These are phyloP conservation scores for Saturnia japonica DNA, from an alignment of 2,888 invertebrate genomes.

Conservation along the genomic window DNA sequence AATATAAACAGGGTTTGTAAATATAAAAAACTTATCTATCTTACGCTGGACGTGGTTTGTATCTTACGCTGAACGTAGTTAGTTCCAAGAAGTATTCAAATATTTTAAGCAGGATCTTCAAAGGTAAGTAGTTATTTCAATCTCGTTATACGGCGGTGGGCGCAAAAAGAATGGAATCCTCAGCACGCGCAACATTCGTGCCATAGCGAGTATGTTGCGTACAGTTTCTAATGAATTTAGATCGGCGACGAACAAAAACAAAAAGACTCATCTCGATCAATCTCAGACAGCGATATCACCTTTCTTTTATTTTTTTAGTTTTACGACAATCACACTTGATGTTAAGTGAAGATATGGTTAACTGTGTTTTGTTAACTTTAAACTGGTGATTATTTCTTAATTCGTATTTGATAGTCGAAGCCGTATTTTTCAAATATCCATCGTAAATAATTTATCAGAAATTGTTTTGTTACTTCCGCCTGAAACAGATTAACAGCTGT, in stretches of 20 bases:
- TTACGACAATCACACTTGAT: background rate
- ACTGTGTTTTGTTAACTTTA: background rate
- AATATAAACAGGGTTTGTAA: too few relatives aligned
- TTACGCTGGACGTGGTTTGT: background rate
- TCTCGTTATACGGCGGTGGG: constrained; percentile 70
- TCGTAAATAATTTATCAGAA: too few relatives aligned
- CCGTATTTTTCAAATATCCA: too few relatives aligned
- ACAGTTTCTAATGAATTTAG: constrained; percentile 64
- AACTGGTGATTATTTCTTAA: too few relatives aligned
- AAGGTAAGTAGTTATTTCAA: constrained; percentile 69
- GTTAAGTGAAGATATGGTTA: too few relatives aligned
- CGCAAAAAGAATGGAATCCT: constrained; percentile 69
- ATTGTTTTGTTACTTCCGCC: too few relatives aligned
- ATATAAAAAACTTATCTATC: too few relatives aligned
- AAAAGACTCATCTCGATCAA: constrained; percentile 49
- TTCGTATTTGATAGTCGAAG: too few relatives aligned
- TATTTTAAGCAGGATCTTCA: constrained; percentile 43
- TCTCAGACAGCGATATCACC: constrained; percentile 17
- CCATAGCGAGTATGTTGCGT: constrained; percentile 50
- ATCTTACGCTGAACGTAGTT: constrained; percentile 35
- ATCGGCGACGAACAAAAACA: constrained; percentile 61
- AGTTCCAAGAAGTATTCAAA: constrained; percentile 59
- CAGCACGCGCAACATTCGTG: constrained; percentile 51
- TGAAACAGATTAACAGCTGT: too few relatives aligned
- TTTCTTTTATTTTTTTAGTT: background rate